These are phyloP conservation scores for Drosophila eugracilis DNA, from an alignment of 1,140 invertebrate species.

Conservation along the genomic window DNA sequence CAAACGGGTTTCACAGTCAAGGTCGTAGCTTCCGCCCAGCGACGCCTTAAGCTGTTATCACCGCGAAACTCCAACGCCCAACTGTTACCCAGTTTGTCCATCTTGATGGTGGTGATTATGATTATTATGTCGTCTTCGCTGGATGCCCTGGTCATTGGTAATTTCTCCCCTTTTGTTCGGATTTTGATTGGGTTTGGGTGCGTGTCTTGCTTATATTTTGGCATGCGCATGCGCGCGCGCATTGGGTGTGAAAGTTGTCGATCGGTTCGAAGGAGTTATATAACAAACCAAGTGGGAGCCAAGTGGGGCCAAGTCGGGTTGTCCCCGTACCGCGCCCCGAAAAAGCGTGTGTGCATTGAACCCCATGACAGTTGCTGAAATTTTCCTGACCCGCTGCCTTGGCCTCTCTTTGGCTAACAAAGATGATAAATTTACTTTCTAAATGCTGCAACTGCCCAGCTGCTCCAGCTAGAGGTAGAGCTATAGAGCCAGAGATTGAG, in stretches of 20 bases:
- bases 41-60: slow-evolving; percentile 38
- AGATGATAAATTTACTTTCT: slow-evolving; percentile 76
- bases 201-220: slow-evolving; percentile 41
- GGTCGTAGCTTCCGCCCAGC: slow-evolving; percentile 70
- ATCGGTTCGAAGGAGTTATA: slow-evolving; percentile 60
- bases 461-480: slow-evolving; percentile 14
- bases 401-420: slow-evolving; percentile 9
- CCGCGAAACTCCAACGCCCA: slow-evolving; percentile 39
- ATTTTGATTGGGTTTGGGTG: slow-evolving; percentile 54
- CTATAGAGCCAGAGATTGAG: slow-evolving; percentile 8
- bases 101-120: slow-evolving; percentile 40
- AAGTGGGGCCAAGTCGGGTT: slow-evolving; percentile 26
- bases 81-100: slow-evolving; percentile 17
- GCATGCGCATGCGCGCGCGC: slow-evolving; percentile 48
- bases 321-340: slow-evolving; percentile 6
- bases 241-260: slow-evolving; percentile 81
- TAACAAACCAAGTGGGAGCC: slow-evolving; percentile 43
- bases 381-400: slow-evolving; percentile 66
- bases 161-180: slow-evolving; percentile 72
- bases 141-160: slow-evolving; percentile 69
- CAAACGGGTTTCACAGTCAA: slow-evolving; percentile 81
- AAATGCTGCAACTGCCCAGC: slow-evolving; percentile 61
- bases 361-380: slow-evolving; percentile 76
- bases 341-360: slow-evolving; percentile 70
- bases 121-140: slow-evolving; percentile 67